phyloP scores from a whole-genome alignment of 2,797 vertebrate genomes.

The Lutjanus argentimaculatus region DNA sequence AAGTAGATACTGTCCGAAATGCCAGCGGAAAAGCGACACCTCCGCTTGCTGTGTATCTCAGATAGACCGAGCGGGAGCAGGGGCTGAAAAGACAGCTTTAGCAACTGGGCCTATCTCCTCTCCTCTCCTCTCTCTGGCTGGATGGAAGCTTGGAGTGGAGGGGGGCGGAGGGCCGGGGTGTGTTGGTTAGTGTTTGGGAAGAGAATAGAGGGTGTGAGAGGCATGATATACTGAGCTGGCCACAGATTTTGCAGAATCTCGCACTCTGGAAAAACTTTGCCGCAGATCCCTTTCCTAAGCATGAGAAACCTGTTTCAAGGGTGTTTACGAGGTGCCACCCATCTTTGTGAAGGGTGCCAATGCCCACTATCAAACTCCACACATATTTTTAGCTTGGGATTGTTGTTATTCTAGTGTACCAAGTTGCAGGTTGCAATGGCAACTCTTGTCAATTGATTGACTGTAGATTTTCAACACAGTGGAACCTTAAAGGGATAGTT shows the following conservation, averaged over 20 bases:
- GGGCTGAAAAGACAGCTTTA: constrained; percentile 90
- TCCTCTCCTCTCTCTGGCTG: constrained; percentile 81
- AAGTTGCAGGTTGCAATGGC: constrained; percentile 50
- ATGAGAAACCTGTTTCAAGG: constrained; percentile 82
- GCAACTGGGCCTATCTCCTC: constrained; percentile 88
- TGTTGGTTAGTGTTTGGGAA: constrained; percentile 78
- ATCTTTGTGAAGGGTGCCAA: constrained; percentile 61
- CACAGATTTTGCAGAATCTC: constrained; percentile 81
- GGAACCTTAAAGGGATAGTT: neutral
- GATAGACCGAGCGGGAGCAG: constrained; percentile 87
- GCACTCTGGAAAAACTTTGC: constrained; percentile 82
- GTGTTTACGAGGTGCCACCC: constrained; percentile 77
- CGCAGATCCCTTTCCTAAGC: constrained; percentile 77
- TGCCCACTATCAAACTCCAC: constrained; percentile 58
- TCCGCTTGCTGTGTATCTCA: constrained; percentile 89
- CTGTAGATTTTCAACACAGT: neutral
- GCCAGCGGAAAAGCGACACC: constrained; percentile 91
- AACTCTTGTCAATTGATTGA: constrained; percentile 19
- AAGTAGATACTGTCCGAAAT: constrained; percentile 92
- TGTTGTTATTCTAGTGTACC: constrained; percentile 46
- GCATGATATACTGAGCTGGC: constrained; percentile 85
- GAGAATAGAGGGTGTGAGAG: constrained; percentile 83
- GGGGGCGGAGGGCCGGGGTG: constrained; percentile 72
- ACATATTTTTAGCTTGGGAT: constrained; percentile 61
- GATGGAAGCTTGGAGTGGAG: constrained; percentile 77